A percentile compares a stretch with the other conserved stretches of the same genome.
These are phyloP conservation scores for Thymallus thymallus DNA, from an alignment of 2,113 vertebrate genomes.

Conservation along the genomic window DNA sequence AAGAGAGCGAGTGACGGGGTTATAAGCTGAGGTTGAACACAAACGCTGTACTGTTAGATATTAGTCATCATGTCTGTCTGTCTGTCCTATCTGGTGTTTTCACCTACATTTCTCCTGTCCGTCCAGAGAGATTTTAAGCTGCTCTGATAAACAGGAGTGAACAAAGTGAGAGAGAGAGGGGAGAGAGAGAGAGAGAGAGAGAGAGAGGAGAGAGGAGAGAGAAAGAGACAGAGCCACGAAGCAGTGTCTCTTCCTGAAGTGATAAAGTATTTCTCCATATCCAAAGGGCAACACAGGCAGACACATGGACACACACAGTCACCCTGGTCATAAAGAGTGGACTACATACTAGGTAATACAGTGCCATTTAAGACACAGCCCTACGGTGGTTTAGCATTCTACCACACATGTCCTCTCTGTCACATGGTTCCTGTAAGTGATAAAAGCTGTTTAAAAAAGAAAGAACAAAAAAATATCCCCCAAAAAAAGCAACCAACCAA, in stretches of 20 bases:
- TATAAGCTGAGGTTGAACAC: conserved; percentile 13
- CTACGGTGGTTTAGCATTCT: background rate
- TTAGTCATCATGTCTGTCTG: background rate
- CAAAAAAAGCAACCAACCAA: background rate
- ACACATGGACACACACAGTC: no score
- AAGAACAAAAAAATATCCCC: no score
- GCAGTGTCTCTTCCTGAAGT: no score
- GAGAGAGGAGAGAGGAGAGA: no score
- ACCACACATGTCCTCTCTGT: conserved; percentile 35
- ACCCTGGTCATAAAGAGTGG: no score
- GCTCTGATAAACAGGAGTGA: conserved; percentile 51
- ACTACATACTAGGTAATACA: no score
- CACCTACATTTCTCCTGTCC: conserved; percentile 28
- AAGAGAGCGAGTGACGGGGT: conserved; percentile 6
- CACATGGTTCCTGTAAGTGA: conserved; percentile 51
- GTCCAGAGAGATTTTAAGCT: conserved; percentile 6
- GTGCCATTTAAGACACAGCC: no score
- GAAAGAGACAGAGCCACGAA: no score
- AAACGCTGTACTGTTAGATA: conserved; percentile 21
- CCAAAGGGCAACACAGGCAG: no score
- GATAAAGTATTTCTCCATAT: no score
- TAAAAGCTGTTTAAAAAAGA: conserved; percentile 52
- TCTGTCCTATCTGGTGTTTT: conserved; percentile 12
- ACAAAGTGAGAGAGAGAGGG: no score
- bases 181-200: background rate